Conservation (phyloP, 2,888 invertebrate species). For the Zhuqinia jingwanae region DNA sequence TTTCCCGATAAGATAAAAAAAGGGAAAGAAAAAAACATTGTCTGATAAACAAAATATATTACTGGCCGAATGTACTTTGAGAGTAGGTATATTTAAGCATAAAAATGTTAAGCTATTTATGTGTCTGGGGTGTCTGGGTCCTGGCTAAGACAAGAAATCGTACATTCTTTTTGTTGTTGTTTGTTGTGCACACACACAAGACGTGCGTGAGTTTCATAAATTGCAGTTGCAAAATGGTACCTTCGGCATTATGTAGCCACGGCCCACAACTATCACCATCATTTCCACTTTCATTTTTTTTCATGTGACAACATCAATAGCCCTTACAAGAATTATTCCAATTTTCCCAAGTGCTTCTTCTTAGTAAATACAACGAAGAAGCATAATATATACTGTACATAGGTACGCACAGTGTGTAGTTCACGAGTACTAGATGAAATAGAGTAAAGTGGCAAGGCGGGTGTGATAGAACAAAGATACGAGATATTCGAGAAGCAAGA, state of each 20-base stretch:
- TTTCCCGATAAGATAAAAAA: constrained; percentile 46
- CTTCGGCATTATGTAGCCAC: too few relatives aligned
- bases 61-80: neutral
- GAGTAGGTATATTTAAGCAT: neutral
- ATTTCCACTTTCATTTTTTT: constrained; percentile 46
- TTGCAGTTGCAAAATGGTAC: neutral
- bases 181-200: neutral
- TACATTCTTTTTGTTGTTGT: neutral
- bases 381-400: neutral
- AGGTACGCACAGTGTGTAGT: neutral
- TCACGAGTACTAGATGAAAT: neutral
- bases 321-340: constrained; percentile 77
- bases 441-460: neutral
- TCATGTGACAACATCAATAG: constrained; percentile 76
- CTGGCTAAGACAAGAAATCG: neutral
- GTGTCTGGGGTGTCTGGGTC: neutral
- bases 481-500: constrained; percentile 30
- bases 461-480: constrained; percentile 30
- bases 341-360: constrained; percentile 75
- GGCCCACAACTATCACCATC: neutral
- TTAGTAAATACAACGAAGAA: neutral
- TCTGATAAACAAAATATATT: constrained; percentile 4
- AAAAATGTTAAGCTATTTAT: neutral
- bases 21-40: neutral
- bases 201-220: neutral